Base-by-base conservation (phyloP, 2,888 invertebrate genomes). In the Anoplius nigerrimus region DNA sequence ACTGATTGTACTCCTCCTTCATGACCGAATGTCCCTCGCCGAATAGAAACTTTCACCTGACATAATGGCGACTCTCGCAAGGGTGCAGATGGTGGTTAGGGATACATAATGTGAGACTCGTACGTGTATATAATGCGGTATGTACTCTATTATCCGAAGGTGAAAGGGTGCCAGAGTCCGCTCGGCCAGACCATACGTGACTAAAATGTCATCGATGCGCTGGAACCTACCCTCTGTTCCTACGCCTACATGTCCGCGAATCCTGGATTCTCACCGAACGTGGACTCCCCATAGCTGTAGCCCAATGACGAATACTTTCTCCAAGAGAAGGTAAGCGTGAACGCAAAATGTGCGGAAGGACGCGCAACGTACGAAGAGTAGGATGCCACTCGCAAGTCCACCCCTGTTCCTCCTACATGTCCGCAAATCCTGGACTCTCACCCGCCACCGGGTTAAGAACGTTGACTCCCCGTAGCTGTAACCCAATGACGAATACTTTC, bases 71-170 rank as follows among this genome's bases (percentile, higher is more conserved):
- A 69, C 69, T 58, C 62, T 58, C 58, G 42, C 58, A 56, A 20
- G 55, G 43, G 27, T 20, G 68, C 63, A 63, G 64, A 67, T n/a
- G n/a, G n/a, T n/a, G n/a, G 34, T 34, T 34, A 34, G 34, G 34
- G 11, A 11, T 34, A 34, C 66, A 59, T 63, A 66, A 69, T 53
- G 42, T 15, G 15, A 24, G 48, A 45, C 22, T 57, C 5, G 63
- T 72, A 73, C 73, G 71, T 72, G 72, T 72, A 69, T 57, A 69
- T 72, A 69, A 73, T 66, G 69, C 69, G 54, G 34, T 72, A 73
- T 72, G 69, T 69, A 66, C 56, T 72, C 68, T 66, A 69, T 73
- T 73, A 73, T 73, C 71, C 72, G n/a, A 69, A 66, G 66, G 70
- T 66, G 66, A 51, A 56, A 54, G 66, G 67, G 67, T 65, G 71